Evolutionary conservation across 2,113 vertebrate species (phyloP).

Genomic region (Erpornis zantholeuca): DNA sequence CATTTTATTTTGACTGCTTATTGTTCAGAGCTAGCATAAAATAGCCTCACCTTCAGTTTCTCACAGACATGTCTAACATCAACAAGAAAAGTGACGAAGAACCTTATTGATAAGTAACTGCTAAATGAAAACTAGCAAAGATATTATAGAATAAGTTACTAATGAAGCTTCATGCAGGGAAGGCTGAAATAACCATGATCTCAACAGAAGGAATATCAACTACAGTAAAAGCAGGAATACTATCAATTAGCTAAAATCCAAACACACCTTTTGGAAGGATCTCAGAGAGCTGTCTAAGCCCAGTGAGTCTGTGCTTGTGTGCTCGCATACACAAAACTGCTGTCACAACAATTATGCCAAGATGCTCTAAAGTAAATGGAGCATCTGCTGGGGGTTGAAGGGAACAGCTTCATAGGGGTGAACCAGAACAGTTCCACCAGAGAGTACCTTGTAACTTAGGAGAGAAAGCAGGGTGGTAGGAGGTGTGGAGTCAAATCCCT

Average conservation of each 20-base stretch:
- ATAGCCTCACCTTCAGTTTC: neutral
- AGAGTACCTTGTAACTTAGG: neutral
- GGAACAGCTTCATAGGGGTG: neutral
- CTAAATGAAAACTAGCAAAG: neutral
- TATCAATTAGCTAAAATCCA: neutral
- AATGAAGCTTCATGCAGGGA: neutral
- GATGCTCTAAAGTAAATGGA: neutral
- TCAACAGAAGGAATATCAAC: neutral
- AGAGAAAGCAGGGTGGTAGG: neutral
- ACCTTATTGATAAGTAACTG: neutral
- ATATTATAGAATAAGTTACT: neutral
- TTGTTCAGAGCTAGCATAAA: neutral
- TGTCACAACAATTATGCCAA: neutral
- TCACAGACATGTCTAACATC: neutral
- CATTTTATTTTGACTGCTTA: neutral
- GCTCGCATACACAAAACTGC: fast-evolving
- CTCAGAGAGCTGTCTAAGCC: neutral
- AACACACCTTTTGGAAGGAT: neutral
- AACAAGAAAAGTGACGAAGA: neutral
- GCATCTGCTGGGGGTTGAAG: too few species aligned
- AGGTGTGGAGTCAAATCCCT: neutral
- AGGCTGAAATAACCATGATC: neutral
- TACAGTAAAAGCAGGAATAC: neutral
- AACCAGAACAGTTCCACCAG: neutral
- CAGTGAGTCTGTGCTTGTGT: neutral